Conservation (phyloP, 2,888 invertebrate genomes). For the Icerya purchasi region DNA sequence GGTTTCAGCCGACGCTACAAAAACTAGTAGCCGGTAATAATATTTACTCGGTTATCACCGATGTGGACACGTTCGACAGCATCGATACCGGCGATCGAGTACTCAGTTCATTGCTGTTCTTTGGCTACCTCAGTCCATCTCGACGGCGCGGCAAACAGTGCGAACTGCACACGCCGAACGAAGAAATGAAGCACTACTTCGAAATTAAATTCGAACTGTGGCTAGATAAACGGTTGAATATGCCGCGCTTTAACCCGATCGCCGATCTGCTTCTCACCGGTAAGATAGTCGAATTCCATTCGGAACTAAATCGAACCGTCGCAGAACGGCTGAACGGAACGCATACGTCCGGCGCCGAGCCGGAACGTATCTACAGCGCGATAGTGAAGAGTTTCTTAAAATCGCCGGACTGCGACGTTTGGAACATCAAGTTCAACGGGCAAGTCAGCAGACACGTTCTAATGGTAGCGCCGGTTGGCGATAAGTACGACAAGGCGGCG, state of each 20-base stretch:
- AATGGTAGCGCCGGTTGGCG: too few species aligned
- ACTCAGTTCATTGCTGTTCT: background rate
- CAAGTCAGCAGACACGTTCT: background rate
- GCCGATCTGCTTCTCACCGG: background rate
- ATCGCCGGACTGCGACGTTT: background rate
- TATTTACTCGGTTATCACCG: background rate
- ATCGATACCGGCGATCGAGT: background rate
- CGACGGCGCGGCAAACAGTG: background rate
- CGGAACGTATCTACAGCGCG: background rate
- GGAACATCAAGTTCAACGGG: background rate
- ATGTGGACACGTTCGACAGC: background rate
- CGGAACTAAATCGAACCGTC: background rate
- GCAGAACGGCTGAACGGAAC: background rate
- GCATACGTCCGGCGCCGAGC: background rate
- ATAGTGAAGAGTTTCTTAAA: background rate
- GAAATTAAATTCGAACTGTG: background rate
- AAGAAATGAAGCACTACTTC: background rate
- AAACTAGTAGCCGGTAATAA: background rate
- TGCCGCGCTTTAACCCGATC: background rate
- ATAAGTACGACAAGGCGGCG: too few species aligned
- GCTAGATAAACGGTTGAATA: too few species aligned
- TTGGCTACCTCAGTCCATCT: background rate
- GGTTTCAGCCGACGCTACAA: background rate
- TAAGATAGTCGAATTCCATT: background rate
- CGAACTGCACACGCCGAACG: background rate